Conservation (phyloP, 2,797 vertebrate genomes). For the Chelon auratus region DNA sequence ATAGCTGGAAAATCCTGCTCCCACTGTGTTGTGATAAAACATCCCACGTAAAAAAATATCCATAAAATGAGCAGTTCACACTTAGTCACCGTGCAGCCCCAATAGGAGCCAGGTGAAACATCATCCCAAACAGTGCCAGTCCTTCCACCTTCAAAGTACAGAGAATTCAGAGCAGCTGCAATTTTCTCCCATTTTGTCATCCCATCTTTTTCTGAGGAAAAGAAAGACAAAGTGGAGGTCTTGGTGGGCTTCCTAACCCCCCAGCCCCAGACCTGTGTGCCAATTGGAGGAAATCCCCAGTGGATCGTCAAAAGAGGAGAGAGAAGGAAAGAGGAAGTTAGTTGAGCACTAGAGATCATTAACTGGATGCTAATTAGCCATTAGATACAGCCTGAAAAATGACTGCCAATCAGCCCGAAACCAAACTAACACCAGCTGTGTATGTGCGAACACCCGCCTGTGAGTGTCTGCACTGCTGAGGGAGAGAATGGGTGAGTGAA, state of each 20-base stretch:
- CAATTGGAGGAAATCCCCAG: constrained; percentile 37
- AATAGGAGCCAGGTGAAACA: constrained; percentile 30
- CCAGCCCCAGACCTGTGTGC: background rate
- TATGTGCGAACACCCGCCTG: constrained; percentile 10
- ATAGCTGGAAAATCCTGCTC: background rate
- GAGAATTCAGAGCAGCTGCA: constrained; percentile 44
- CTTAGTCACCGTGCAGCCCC: constrained; percentile 8
- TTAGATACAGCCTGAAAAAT: constrained; percentile 67
- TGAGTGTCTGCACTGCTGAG: constrained; percentile 4
- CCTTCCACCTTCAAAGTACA: constrained; percentile 41
- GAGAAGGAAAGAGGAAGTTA: constrained; percentile 25
- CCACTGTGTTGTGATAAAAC: background rate
- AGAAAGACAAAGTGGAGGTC: constrained; percentile 29
- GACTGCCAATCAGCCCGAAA: constrained; percentile 62
- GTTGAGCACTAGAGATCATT: constrained; percentile 58
- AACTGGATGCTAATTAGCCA: constrained; percentile 69
- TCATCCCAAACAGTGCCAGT: constrained; percentile 36
- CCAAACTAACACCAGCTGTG: constrained; percentile 50
- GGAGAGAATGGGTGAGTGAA: constrained; percentile 17
- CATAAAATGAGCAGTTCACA: background rate
- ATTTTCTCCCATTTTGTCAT: constrained; percentile 41
- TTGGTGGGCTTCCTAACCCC: constrained; percentile 37
- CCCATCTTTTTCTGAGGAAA: constrained; percentile 41
- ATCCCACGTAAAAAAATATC: background rate
- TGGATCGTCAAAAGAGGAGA: constrained; percentile 21